Evolutionary conservation across 2,888 invertebrate genomes (phyloP), one percentile per base, ranked within the genome.

Genomic region (Bembecia ichneumoniformis): DNA sequence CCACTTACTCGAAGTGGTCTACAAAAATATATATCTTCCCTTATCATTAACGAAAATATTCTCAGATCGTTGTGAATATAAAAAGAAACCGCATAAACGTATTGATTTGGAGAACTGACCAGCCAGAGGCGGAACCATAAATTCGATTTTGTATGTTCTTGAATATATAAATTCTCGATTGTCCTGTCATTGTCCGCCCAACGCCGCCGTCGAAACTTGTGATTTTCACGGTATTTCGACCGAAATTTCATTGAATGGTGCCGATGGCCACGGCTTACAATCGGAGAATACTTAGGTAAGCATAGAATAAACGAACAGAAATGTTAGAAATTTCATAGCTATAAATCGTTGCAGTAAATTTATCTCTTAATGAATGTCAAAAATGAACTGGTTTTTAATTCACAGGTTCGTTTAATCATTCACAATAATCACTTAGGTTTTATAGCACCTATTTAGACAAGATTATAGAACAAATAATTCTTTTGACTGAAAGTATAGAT

Each of bases 101-200:
- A 45, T 45, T 20, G 44, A 43, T 68, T 66, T 60, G 55, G 57
- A 51, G 57, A 58, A 55, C 58, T 58, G 55, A 62, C 62, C 59
- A 58, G 55, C 56, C 62, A 60, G 59, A 54, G 56, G 60, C 58
- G 54, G 56, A 56, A 59, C 67, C 66, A 60, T 75, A 74, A 71
- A 71, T 74, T 66, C 60, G 61, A 65, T 40, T 14, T 55, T 57
- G 57, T 62, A 59, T 57, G 59, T 58, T 64, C 62, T 62, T 63
- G 59, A 64, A 61, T 61, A 66, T 68, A 75, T 78, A 77, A 77
- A 80, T 78, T 68, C 68, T 58, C 75, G 67, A 80, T 79, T 79
- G 80, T 81, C 57, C 74, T 78, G 79, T 77, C 76, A 71, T 59
- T 67, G 66, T 68, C 11, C 40, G 11, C 13, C 40, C 13, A 36